These are phyloP conservation scores for Cephus rjabovi DNA, from an alignment of 2,888 invertebrate genomes.

Conservation along the genomic window DNA sequence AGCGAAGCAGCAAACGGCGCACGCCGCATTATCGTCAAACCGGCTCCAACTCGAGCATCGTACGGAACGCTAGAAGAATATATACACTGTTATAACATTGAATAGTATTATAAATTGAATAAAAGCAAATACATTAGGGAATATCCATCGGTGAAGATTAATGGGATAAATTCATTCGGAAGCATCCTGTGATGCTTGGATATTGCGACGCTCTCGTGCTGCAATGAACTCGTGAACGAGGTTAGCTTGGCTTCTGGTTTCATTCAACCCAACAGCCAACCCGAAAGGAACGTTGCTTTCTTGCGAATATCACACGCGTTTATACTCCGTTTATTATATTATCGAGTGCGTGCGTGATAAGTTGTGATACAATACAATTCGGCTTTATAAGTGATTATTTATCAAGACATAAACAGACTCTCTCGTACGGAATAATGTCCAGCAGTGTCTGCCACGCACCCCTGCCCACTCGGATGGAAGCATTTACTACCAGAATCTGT, in stretches of 20 bases:
- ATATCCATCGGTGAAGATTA: background rate
- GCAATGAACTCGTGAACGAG: conserved; percentile 29
- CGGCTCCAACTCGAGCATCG: background rate
- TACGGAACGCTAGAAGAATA: background rate
- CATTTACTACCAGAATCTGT: conserved; percentile 70
- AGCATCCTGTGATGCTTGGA: background rate
- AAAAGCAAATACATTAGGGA: background rate
- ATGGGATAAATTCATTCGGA: background rate
- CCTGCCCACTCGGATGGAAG: conserved; percentile 62
- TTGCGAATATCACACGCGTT: background rate
- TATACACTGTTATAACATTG: background rate
- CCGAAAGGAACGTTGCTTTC: background rate
- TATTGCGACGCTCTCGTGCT: background rate
- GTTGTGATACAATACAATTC: background rate
- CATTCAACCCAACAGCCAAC: background rate
- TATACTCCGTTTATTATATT: background rate
- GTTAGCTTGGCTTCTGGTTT: conserved; percentile 25
- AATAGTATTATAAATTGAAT: background rate
- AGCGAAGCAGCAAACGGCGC: conserved; percentile 8
- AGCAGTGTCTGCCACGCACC: conserved; percentile 64
- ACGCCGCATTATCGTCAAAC: background rate
- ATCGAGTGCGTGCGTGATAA: conserved; percentile 21
- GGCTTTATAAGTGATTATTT: background rate
- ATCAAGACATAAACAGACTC: background rate
- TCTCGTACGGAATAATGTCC: conserved; percentile 49